phyloP scores from a whole-genome alignment of 1,140 invertebrate genomes.

The Ctenoplectra terminalis region DNA sequence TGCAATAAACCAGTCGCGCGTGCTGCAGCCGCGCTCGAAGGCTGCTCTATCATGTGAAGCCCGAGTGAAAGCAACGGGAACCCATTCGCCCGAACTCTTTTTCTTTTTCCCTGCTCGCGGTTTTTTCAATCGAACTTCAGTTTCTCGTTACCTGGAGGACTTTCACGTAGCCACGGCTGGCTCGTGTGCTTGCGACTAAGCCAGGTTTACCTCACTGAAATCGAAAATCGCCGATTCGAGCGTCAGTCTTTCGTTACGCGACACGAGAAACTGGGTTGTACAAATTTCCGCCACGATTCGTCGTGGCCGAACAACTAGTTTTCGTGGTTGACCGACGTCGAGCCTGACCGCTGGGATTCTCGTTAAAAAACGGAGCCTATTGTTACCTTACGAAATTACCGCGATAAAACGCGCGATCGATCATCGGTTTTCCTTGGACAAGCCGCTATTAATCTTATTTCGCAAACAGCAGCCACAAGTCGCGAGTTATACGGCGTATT shows the following conservation, averaged over 20 bases:
- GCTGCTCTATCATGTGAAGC: slow-evolving; percentile 39
- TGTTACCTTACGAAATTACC: slow-evolving; percentile 27
- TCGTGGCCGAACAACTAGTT: neutral
- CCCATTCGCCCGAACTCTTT: slow-evolving; percentile 39
- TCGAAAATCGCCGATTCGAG: slow-evolving; percentile 7
- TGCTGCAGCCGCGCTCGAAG: slow-evolving; percentile 23
- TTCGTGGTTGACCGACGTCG: neutral
- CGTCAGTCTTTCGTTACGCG: too few species aligned
- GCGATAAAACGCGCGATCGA: slow-evolving; percentile 35
- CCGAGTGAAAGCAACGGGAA: slow-evolving; percentile 60
- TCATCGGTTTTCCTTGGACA: slow-evolving; percentile 14
- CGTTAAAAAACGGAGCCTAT: slow-evolving; percentile 19
- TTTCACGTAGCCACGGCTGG: slow-evolving; percentile 47
- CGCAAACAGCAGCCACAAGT: slow-evolving; percentile 23
- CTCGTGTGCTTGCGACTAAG: slow-evolving; percentile 14
- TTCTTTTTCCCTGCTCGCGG: neutral
- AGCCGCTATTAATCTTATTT: slow-evolving; percentile 31
- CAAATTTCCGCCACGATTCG: neutral
- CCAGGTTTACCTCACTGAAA: slow-evolving; percentile 18
- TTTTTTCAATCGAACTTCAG: slow-evolving; percentile 30
- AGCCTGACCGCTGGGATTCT: neutral
- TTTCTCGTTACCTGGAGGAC: slow-evolving; percentile 51
- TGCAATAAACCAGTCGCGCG: slow-evolving; percentile 44
- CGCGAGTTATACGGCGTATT: slow-evolving; percentile 31
- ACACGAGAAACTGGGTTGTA: neutral